A percentile compares a stretch with the other conserved stretches of the same genome.
Evolutionary conservation across 2,113 vertebrate species (phyloP).

Genomic region (Elanus axillaris): DNA sequence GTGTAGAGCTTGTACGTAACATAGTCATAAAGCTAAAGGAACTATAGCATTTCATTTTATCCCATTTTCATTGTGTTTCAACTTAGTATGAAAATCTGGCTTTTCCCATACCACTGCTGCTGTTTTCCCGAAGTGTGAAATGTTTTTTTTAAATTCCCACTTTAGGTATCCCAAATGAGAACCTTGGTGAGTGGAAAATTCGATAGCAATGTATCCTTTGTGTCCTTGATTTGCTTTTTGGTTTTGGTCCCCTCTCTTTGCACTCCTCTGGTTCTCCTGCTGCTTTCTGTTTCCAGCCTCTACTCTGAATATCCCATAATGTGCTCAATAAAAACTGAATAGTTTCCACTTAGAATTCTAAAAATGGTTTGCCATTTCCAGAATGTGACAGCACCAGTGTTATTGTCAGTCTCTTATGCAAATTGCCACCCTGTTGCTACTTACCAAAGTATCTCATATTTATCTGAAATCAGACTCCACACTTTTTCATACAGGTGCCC

Average conservation of each 20-base stretch:
- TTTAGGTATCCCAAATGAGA: not conserved
- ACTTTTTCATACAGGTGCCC: not conserved
- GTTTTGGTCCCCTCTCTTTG: not conserved
- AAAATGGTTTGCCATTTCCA: constrained; percentile 19
- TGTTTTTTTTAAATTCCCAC: not conserved
- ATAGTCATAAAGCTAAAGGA: not conserved
- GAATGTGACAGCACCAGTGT: constrained; percentile 12
- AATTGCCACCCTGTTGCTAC: not conserved
- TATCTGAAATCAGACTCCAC: not conserved
- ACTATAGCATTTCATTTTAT: not conserved
- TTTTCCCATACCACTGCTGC: not conserved
- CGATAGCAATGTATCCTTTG: not conserved
- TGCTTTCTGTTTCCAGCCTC: not conserved
- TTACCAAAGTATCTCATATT: not conserved
- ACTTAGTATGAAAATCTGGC: not conserved
- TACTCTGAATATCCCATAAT: not conserved
- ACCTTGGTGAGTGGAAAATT: not conserved
- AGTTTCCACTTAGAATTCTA: constrained; percentile 31
- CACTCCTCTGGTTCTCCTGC: not conserved
- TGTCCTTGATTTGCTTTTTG: not conserved
- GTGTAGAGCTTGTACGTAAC: not conserved
- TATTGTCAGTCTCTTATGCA: not conserved
- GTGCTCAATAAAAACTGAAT: constrained; percentile 18
- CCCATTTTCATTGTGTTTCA: not conserved
- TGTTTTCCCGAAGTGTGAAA: not conserved